These are phyloP conservation scores for Vulpes lagopus DNA, from an alignment of 2,113 vertebrate species.

Conservation along the genomic window DNA sequence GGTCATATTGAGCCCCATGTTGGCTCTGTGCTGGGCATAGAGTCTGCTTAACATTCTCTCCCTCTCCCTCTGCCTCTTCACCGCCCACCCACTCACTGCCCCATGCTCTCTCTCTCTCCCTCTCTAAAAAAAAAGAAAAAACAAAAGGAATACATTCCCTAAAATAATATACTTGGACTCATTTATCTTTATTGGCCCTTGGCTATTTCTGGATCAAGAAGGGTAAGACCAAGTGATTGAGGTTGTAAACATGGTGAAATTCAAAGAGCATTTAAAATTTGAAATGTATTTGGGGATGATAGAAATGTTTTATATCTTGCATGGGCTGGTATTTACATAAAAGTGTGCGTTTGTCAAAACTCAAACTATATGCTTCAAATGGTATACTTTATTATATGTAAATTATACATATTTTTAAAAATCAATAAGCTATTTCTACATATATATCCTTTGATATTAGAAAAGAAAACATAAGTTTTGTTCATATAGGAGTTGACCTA, in stretches of 20 bases:
- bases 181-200: background rate
- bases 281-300: background rate
- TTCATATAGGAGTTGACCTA: background rate
- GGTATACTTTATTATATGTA: background rate
- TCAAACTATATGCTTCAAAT: background rate
- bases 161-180: background rate
- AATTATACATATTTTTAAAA: background rate
- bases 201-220: background rate
- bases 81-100: no score
- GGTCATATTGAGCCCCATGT: background rate
- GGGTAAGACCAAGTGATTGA: background rate
- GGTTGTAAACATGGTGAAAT: background rate
- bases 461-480: background rate
- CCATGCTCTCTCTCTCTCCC: background rate
- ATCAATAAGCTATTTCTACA: background rate
- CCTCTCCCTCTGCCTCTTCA: background rate
- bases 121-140: background rate
- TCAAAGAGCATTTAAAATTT: background rate
- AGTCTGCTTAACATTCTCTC: background rate
- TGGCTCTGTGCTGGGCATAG: background rate
- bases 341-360: background rate
- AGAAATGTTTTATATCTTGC: background rate
- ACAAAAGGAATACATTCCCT: background rate
- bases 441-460: background rate
- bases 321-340: background rate